Evolutionary conservation across 2,888 invertebrate genomes (phyloP), one percentile per base, ranked within the genome.

Genomic region (Miltochrista miniata): DNA sequence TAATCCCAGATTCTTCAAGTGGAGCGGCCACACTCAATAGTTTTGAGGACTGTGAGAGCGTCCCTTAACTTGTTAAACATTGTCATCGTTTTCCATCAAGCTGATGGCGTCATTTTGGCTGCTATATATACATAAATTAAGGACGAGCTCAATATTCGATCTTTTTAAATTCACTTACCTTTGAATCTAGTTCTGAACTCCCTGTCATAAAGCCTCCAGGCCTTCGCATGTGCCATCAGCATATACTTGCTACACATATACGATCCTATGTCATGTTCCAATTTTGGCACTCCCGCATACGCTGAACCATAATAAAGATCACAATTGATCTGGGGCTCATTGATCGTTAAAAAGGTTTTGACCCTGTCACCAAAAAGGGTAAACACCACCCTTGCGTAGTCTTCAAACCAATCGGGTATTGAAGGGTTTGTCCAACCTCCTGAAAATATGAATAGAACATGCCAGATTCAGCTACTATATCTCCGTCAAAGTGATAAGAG

Each of bases 331-430:
- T 78, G 72, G 0, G 95, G 95, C 67, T 96, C 96, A 74, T 96
- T 96, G 49, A 96, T 91, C 0, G 96, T 96, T 0, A 95, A 90
- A 95, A 96, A 96, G 36, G 87, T 79, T 74, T 92, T 93, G 1
- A 95, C 93, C 13, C 94, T 90, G 64, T 93, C 93, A 0, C 93
- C 95, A 61, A 87, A 94, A 56, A 93, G 83, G 1, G 85, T 82
- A 70, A 90, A 93, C 0, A 92, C 80, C 0, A 94, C 68, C 12
- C 90, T 86, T 0, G 95, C 93, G 68, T 93, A 95, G 63, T 94
- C 93, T n/a, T 79, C 87, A 63, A 94, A 95, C 79, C 93, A 90
- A n/a, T 94, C 90, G 7, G 90, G 87, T n/a, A 94, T 92, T 36
- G 92, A 81, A 0, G 93, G 93, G 72, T 95, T 95, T 0, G 92